These are phyloP conservation scores for Buteo buteo DNA, from an alignment of 2,113 vertebrate species.

Conservation along the genomic window DNA sequence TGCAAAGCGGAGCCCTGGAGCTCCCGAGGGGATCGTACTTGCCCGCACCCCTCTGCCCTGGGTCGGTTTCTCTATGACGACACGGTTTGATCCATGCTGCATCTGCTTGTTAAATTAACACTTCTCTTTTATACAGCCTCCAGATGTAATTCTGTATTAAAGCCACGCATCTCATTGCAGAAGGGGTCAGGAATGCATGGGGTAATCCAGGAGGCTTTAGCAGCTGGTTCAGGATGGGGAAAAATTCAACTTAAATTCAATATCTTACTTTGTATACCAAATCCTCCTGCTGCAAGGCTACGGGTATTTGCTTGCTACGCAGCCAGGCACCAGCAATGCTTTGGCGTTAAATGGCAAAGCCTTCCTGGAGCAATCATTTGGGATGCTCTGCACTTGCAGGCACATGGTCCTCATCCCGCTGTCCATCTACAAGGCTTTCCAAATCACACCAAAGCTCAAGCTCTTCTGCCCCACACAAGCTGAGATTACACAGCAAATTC, in stretches of 20 bases:
- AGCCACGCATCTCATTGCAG: background rate
- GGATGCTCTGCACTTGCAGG: background rate
- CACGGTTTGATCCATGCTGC: background rate
- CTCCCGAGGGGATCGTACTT: rapidly evolving
- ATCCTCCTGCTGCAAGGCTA: background rate
- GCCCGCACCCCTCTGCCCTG: background rate
- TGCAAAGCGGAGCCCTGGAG: background rate
- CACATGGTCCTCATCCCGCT: background rate
- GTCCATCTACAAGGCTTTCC: background rate
- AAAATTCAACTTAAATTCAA: background rate
- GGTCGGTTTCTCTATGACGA: rapidly evolving
- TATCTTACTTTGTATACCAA: background rate
- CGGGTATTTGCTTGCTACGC: background rate
- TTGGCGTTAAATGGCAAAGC: rapidly evolving
- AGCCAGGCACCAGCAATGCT: background rate
- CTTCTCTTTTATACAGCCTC: background rate
- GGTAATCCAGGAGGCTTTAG: background rate
- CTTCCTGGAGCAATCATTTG: background rate
- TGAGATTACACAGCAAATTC: background rate
- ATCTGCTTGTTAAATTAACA: background rate
- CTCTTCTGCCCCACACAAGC: background rate
- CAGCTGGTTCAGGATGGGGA: background rate
- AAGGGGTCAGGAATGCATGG: background rate
- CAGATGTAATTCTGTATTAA: background rate
- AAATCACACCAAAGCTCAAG: background rate